These are phyloP conservation scores for Bellardia pandia DNA, from an alignment of 2,888 invertebrate genomes.

Conservation along the genomic window DNA sequence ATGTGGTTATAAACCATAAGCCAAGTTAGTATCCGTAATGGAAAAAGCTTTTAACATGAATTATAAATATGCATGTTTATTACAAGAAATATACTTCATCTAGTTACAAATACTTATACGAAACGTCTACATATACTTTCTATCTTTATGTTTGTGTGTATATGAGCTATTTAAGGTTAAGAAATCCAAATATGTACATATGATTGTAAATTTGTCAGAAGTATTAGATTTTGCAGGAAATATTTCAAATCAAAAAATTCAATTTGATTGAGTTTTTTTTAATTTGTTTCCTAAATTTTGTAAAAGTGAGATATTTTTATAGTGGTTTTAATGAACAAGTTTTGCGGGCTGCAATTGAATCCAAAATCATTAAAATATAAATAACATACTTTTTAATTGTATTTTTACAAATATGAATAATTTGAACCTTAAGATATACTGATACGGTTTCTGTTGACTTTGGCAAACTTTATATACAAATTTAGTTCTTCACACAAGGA, in stretches of 20 bases:
- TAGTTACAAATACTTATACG: conserved; percentile 11
- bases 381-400: too few relatives aligned
- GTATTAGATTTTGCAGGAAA: conserved; percentile 9
- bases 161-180: neutral
- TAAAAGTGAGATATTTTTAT: too few relatives aligned
- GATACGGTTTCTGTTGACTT: too few relatives aligned
- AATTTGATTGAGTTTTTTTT: too few relatives aligned
- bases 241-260: conserved; percentile 3
- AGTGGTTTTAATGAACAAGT: too few relatives aligned
- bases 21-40: conserved; percentile 78
- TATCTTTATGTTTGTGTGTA: neutral
- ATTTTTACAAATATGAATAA: too few relatives aligned
- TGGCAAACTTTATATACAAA: too few relatives aligned
- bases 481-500: too few relatives aligned
- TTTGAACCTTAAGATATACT: too few relatives aligned
- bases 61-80: conserved; percentile 77
- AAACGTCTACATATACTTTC: neutral
- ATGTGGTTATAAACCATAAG: conserved; percentile 72
- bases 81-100: conserved; percentile 47
- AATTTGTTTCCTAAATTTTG: too few relatives aligned
- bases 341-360: too few relatives aligned
- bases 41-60: conserved; percentile 83
- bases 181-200: neutral
- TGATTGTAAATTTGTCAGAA: conserved; percentile 21
- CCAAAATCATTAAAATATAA: too few relatives aligned